Percentiles rank a stretch among this genome's conserved stretches.
phyloP scores from a whole-genome alignment of 1,140 invertebrate species.

The Melitaea cinxia region DNA sequence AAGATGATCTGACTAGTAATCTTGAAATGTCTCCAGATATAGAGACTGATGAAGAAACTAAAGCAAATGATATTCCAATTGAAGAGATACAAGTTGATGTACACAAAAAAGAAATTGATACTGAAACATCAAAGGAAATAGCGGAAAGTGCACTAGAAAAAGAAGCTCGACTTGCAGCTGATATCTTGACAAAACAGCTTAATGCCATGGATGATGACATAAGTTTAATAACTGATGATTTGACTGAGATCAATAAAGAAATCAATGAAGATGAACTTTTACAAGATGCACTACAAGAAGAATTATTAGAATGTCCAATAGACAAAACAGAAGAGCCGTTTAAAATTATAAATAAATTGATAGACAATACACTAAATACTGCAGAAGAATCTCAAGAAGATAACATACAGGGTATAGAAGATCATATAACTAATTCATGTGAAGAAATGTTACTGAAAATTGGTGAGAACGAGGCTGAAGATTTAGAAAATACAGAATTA shows the following conservation, averaged over 20 bases:
- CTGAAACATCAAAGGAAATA: background rate
- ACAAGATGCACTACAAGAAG: background rate
- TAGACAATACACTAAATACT: background rate
- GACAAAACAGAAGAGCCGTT: background rate
- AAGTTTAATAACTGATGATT: background rate
- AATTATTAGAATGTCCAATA: background rate
- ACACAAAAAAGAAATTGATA: background rate
- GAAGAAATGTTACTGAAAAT: background rate
- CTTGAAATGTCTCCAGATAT: constrained; percentile 34
- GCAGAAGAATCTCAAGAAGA: background rate
- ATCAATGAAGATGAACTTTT: background rate
- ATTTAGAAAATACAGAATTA: background rate
- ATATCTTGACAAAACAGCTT: constrained; percentile 24
- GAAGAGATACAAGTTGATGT: background rate
- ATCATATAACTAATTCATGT: background rate
- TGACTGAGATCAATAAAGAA: background rate
- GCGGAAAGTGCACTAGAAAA: background rate
- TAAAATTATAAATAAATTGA: background rate
- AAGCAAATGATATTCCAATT: constrained; percentile 4
- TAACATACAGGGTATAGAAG: background rate
- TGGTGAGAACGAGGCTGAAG: background rate
- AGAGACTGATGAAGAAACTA: constrained; percentile 19
- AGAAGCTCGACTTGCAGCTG: constrained; percentile 19
- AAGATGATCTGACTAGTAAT: constrained; percentile 25
- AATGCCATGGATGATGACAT: constrained; percentile 1